Percentiles rank a stretch among this genome's conserved stretches.
Evolutionary conservation across 2,888 invertebrate species (phyloP).

Genomic region (Agrochola lota): DNA sequence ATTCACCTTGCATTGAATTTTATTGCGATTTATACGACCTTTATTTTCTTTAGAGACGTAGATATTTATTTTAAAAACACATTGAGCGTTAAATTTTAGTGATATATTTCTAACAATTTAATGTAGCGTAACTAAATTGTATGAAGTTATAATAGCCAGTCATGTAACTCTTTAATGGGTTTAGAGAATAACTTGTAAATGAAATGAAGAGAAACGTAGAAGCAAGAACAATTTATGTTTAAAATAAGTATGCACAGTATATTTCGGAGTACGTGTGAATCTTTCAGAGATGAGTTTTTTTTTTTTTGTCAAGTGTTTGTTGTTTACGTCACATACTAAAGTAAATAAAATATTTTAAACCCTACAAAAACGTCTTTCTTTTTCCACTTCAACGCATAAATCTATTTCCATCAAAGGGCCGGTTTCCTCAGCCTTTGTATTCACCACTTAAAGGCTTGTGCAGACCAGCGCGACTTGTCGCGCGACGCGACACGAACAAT

Average conservation of each 20-base stretch:
- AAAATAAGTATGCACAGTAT: neutral
- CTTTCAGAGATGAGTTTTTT: neutral
- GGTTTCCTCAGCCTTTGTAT: constrained; percentile 50
- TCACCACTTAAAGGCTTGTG: too few species aligned
- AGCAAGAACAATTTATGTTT: neutral
- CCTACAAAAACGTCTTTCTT: neutral
- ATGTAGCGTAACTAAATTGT: constrained; percentile 23
- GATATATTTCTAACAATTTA: constrained; percentile 25
- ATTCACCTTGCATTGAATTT: constrained; percentile 23
- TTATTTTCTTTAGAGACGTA: constrained; percentile 24
- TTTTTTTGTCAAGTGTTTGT: neutral
- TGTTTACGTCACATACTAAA: neutral
- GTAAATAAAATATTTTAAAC: neutral
- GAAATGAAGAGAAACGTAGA: neutral
- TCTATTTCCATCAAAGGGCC: constrained; percentile 64
- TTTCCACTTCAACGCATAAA: constrained; percentile 39
- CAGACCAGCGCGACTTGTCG: too few species aligned
- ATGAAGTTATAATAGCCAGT: constrained; percentile 27
- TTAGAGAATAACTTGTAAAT: constrained; percentile 6
- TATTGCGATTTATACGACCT: constrained; percentile 39
- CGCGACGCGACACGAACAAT: too few species aligned
- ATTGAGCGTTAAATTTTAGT: neutral
- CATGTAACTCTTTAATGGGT: constrained; percentile 23
- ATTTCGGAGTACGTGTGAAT: neutral
- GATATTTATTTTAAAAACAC: constrained; percentile 28